Base-by-base conservation (phyloP, 2,113 vertebrate genomes). In the Echinops telfairi region DNA sequence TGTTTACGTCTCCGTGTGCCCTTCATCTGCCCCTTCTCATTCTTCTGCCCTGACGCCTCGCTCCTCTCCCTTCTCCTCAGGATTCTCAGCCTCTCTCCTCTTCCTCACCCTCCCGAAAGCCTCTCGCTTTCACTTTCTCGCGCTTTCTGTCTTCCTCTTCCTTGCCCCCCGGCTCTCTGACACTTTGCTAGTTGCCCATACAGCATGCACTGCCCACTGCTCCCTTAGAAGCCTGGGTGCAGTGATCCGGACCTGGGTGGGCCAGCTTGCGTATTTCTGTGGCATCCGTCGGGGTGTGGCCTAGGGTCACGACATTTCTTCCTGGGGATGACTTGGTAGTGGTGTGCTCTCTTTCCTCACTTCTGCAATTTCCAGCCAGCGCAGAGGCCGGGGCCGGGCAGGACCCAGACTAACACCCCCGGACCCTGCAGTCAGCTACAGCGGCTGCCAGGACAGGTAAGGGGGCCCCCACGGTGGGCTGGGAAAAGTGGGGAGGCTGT, bases 361-460 rank as follows among this genome's bases (percentile, higher is more conserved):
- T 97, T 97, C 96, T 97, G 91, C 95, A 96, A 93, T 94, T 94
- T 89, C 68, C 93, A 94, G 92, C 33, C 10, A 19, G 71, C 71
- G 4, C 78, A 27, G 90, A 92, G 82, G 31, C 89, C 3, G 16
- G 20, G 57, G 20, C 58, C 20, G 6, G 82, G 66, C 66, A 31
- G 66, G 7, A 70, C 76, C 29, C 40, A 19, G 60, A 36, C 43
- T 36, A 82, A 78, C 73, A 58, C 68, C 0, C 58, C 6, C 68
- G 36, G 88, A 25, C 19, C 9, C 66, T 1, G 0, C 33, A 73
- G 71, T n/a, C 64, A 15, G 75, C 58, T 0, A n/a, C 12, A 33
- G 83, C 73, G 0, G 0, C 75, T 73, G 84, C 12, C 31, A 8
- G 27, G 33, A 5, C 66, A 93, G 96, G 97, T 96, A 93, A 94